phyloP scores from a whole-genome alignment of 2,888 invertebrate genomes.

The Rotaria socialis region DNA sequence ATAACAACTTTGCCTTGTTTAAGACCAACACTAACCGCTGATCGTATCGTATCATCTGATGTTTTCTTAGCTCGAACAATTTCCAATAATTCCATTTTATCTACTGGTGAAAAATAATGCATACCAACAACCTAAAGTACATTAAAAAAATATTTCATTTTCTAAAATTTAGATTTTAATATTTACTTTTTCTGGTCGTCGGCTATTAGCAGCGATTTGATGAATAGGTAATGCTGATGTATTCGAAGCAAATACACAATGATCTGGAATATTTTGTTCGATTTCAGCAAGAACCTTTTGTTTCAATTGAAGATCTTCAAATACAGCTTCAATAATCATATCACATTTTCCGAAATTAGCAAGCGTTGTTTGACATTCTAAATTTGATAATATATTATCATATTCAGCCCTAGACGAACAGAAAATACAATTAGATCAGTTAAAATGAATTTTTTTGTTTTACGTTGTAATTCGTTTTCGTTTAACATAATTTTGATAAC shows the following conservation, averaged over 20 bases:
- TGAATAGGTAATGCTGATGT: slow-evolving; percentile 95
- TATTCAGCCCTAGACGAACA: neutral
- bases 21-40: slow-evolving; percentile 72
- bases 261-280: slow-evolving; percentile 72
- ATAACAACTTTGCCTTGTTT: slow-evolving; percentile 96
- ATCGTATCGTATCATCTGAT: slow-evolving; percentile 77
- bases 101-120: slow-evolving; percentile 99
- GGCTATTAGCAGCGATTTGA: slow-evolving; percentile 86
- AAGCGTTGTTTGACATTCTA: slow-evolving; percentile 33
- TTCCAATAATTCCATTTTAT: slow-evolving; percentile 97
- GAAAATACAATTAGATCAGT: too few species aligned
- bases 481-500: slow-evolving; percentile 76
- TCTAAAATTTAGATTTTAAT: slow-evolving; percentile 21
- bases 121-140: slow-evolving; percentile 72
- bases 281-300: slow-evolving; percentile 94
- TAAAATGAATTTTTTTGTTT: neutral
- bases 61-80: slow-evolving; percentile 95
- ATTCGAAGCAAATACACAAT: slow-evolving; percentile 92
- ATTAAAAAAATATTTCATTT: slow-evolving; percentile 50
- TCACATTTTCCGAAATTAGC: slow-evolving; percentile 77
- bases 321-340: slow-evolving; percentile 95
- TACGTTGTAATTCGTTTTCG: slow-evolving; percentile 70
- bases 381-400: slow-evolving; percentile 16
- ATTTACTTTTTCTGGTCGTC: slow-evolving; percentile 81
- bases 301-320: slow-evolving; percentile 89